Percentiles rank a stretch among this genome's conserved stretches.
Conservation (phyloP, 2,797 vertebrate species). For the Perodicticus potto region DNA sequence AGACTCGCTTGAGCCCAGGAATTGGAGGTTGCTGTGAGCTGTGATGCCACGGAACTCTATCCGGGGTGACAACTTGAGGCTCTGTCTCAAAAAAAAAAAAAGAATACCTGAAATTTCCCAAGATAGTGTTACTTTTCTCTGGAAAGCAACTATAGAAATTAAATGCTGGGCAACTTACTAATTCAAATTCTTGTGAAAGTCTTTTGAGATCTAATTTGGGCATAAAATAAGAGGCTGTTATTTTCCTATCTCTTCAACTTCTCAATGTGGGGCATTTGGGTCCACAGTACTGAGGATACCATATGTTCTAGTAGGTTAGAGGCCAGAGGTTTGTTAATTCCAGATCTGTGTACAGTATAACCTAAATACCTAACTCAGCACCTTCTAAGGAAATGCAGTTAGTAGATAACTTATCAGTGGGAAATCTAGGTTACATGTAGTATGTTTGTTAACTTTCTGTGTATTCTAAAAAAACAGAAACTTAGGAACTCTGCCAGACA, state of each 20-base stretch:
- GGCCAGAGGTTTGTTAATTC: background rate
- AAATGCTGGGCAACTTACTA: background rate
- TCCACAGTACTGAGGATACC: background rate
- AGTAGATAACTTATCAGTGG: background rate
- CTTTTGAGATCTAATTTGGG: background rate
- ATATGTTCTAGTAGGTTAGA: background rate
- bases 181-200: constrained; percentile 6
- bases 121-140: constrained; percentile 8
- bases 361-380: background rate
- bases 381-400: constrained; percentile 1
- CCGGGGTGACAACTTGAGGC: no score
- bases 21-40: no score
- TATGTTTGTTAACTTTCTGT: background rate
- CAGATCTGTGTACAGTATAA: background rate
- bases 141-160: constrained; percentile 32
- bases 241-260: background rate
- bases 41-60: no score
- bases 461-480: background rate
- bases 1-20: no score
- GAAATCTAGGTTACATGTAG: background rate
- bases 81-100: no score
- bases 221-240: constrained; percentile 15
- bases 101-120: background rate
- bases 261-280: background rate
- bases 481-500: constrained; percentile 21